phyloP scores from a whole-genome alignment of 2,888 invertebrate genomes.

The Spisula subtruncata region DNA sequence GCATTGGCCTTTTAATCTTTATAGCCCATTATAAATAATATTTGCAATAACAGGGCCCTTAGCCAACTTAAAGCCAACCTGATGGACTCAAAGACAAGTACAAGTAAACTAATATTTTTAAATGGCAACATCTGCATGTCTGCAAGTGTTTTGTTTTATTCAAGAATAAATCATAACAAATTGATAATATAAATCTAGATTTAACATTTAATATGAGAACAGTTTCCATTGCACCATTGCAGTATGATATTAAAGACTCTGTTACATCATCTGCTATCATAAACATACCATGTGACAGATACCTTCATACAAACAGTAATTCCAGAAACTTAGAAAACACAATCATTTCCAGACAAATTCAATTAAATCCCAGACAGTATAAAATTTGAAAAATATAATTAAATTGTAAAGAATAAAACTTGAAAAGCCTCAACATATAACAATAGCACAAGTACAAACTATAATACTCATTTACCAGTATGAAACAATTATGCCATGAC shows the following conservation, averaged over 20 bases:
- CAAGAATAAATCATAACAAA: background rate
- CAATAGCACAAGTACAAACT: background rate
- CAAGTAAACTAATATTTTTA: too few species aligned
- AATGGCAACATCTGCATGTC: background rate
- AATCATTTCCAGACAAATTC: background rate
- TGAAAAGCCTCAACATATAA: background rate
- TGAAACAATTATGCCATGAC: too few species aligned
- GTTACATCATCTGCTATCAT: background rate
- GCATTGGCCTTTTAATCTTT: too few species aligned
- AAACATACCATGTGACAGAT: background rate
- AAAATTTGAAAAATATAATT: background rate
- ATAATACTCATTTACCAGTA: too few species aligned
- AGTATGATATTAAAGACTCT: background rate
- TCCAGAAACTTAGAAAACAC: background rate
- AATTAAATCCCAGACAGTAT: constrained; percentile 5
- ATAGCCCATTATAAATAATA: too few species aligned
- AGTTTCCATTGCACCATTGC: background rate
- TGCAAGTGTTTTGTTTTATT: too few species aligned
- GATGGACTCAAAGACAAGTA: too few species aligned
- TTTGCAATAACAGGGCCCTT: too few species aligned
- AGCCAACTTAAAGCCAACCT: too few species aligned
- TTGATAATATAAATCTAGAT: background rate
- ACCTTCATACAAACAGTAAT: background rate
- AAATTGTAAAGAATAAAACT: background rate
- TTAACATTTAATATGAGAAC: background rate